Evolutionary conservation across 1,140 invertebrate genomes (phyloP).

Genomic region (Scylla paramamosain): DNA sequence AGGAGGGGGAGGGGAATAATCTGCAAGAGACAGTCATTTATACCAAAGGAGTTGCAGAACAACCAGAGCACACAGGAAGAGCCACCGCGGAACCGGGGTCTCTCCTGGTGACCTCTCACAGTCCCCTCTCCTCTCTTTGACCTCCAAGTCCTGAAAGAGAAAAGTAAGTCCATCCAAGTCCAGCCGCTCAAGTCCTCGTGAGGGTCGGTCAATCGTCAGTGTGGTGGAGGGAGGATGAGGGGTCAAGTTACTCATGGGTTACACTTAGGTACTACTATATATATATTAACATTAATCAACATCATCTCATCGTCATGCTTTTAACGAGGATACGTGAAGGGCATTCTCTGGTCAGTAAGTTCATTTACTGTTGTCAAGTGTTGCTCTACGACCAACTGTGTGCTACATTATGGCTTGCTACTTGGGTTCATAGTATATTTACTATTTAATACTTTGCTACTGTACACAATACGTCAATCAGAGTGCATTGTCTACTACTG

Average conservation of each 20-base stretch:
- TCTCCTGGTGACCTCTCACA: constrained; percentile 43
- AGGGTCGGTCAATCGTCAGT: constrained; percentile 28
- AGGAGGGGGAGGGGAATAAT: background rate
- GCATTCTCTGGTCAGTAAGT: too few species aligned
- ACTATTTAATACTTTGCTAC: too few species aligned
- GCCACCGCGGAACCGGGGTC: constrained; percentile 55
- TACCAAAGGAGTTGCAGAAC: constrained; percentile 74
- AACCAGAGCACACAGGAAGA: constrained; percentile 72
- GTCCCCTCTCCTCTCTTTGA: constrained; percentile 30
- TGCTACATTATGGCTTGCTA: too few species aligned
- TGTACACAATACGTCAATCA: too few species aligned
- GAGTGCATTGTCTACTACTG: too few species aligned
- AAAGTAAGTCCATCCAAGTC: constrained; percentile 72
- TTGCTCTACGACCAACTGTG: too few species aligned
- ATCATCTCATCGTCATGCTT: too few species aligned
- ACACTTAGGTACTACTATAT: background rate
- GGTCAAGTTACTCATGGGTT: constrained; percentile 48
- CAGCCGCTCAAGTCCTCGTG: background rate
- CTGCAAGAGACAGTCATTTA: constrained; percentile 74
- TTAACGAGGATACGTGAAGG: too few species aligned
- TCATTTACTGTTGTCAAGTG: too few species aligned
- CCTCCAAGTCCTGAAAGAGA: constrained; percentile 69
- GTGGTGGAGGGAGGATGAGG: background rate
- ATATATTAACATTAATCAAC: too few species aligned
- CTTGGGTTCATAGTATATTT: too few species aligned